Conservation (phyloP, 2,797 vertebrate species). For the Schizopygopsis pylzovi region DNA sequence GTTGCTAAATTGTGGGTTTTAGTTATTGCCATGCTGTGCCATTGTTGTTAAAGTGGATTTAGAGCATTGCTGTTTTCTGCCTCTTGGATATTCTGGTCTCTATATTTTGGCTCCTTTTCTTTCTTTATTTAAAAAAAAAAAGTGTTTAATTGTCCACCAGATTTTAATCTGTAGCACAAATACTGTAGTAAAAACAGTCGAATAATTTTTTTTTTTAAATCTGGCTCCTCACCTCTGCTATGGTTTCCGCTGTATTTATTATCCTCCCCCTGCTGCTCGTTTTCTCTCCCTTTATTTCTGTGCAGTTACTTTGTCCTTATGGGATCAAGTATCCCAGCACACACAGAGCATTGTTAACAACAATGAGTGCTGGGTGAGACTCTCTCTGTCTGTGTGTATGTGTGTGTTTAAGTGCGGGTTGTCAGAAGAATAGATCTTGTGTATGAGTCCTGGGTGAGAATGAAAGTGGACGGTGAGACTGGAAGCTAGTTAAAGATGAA, state of each 20-base stretch:
- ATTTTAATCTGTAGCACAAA: too few relatives aligned
- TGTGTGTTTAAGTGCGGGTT: neutral
- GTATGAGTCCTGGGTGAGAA: neutral
- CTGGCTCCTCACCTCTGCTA: neutral
- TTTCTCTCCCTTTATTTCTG: slow-evolving; percentile 23
- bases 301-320: slow-evolving; percentile 19
- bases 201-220: too few relatives aligned
- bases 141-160: neutral
- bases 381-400: neutral
- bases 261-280: slow-evolving; percentile 21
- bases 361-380: slow-evolving; percentile 15
- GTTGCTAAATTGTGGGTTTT: neutral
- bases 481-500: too few relatives aligned
- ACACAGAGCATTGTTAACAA: slow-evolving; percentile 41
- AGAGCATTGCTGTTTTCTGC: too few relatives aligned
- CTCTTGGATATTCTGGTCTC: too few relatives aligned
- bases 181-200: too few relatives aligned
- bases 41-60: too few relatives aligned
- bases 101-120: too few relatives aligned
- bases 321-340: slow-evolving; percentile 35
- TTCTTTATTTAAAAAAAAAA: too few relatives aligned
- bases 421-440: slow-evolving; percentile 33
- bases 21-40: neutral
- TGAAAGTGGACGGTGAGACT: too few relatives aligned
- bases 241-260: neutral